Base-by-base conservation (phyloP, 2,113 vertebrate species). In the Ciconia maguari region DNA sequence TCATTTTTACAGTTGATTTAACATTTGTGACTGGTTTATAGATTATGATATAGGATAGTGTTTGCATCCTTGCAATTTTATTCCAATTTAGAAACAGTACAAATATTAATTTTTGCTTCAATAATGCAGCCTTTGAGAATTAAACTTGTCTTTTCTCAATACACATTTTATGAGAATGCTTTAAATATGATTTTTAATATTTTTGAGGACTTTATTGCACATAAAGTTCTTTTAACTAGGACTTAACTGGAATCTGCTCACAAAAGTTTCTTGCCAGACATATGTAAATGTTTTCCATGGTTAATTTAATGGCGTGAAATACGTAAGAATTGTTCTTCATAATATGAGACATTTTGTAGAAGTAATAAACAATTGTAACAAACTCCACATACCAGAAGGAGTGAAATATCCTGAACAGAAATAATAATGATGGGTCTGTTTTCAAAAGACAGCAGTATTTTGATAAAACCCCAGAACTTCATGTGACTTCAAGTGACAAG, bases 171-270 rank as follows among this genome's bases (percentile, higher is more conserved):
- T 98, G 96, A 98, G 97, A 98, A 98, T 97, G 79, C 91, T 97
- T 98, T 98, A 99, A 98, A 98, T 97, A 98, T 98, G 94, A 98
- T 98, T 99, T 99, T 99, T 98, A 99, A 99, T 99, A 98, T 98
- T 99, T 99, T 99, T 98, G 98, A 99, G 96, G 93, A 98, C 98
- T 98, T 99, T 98, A 98, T 98, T 97, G 91, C 87, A 91, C 75
- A 79, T 89, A 97, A 98, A 98, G 95, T 95, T 98, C 97, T 98
- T 98, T 98, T 89, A 98, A 98, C 96, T 98, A 98, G 97, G 98
- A 98, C 97, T 98, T 97, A 98, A 96, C 93, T 97, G 96, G 97
- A 98, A 98, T 97, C 94, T 97, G 95, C 98, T 98, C 94, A 87
- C 77, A 60, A 69, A 98, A 98, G 98, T 99, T 99, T 98, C 98